Conservation (phyloP, 2,888 invertebrate genomes). For the Philopedon plagiatum region DNA sequence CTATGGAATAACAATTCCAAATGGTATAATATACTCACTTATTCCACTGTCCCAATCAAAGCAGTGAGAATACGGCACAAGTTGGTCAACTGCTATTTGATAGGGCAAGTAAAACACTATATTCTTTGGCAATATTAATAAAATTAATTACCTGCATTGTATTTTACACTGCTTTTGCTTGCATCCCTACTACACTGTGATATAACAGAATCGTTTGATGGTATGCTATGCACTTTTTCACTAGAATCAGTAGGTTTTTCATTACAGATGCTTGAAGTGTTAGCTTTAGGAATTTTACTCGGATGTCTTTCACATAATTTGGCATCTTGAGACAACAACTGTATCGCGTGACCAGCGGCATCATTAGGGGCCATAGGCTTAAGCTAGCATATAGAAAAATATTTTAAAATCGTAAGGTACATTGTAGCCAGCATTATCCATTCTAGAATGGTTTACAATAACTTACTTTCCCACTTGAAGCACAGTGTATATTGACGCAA, state of each 20-base stretch:
- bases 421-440: no score
- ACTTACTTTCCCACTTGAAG: constrained; percentile 88
- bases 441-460: no score
- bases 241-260: constrained; percentile 38
- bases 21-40: no score
- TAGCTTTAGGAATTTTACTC: constrained; percentile 80
- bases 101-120: no score
- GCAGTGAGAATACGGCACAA: no score
- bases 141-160: constrained; percentile 55
- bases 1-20: no score
- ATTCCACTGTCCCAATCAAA: no score
- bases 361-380: constrained; percentile 87
- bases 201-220: constrained; percentile 61
- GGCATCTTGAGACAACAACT: constrained; percentile 88
- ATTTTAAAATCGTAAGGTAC: no score
- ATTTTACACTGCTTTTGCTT: constrained; percentile 55
- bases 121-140: no score
- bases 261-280: constrained; percentile 48
- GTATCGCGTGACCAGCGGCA: constrained; percentile 91
- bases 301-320: constrained; percentile 84
- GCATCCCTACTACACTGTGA: constrained; percentile 58
- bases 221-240: constrained; percentile 51
- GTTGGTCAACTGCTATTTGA: no score
- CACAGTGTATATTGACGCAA: constrained; percentile 90
- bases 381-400: constrained; percentile 70